Percentiles rank a stretch among this genome's conserved stretches.
Evolutionary conservation across 2,797 vertebrate species (phyloP).

Genomic region (Sylvia borin): DNA sequence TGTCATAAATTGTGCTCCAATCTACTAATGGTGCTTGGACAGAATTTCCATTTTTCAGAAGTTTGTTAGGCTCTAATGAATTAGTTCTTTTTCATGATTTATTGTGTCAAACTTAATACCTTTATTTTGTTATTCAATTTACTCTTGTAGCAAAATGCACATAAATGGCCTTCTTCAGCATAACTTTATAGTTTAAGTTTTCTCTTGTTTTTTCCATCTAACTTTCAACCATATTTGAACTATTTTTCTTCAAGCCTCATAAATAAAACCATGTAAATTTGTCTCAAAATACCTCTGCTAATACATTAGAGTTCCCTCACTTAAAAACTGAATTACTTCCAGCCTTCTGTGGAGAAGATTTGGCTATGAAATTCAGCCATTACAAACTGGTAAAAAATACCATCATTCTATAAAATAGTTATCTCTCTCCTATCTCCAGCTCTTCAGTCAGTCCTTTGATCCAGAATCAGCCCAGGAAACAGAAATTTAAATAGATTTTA

Average conservation of each 20-base stretch:
- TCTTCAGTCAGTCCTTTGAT: background rate
- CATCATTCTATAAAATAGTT: background rate
- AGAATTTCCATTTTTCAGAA: background rate
- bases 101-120: background rate
- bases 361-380: background rate
- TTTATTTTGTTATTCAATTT: background rate
- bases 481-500: background rate
- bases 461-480: background rate
- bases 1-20: background rate
- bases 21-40: slow-evolving; percentile 13
- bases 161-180: background rate
- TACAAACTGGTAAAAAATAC: background rate
- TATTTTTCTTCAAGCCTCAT: background rate
- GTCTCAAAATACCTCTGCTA: background rate
- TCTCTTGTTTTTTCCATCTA: background rate
- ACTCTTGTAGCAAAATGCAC: background rate
- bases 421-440: background rate
- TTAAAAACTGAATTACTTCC: background rate
- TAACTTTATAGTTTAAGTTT: background rate
- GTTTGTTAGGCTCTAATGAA: background rate
- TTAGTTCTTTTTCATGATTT: background rate
- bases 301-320: background rate
- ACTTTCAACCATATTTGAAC: background rate
- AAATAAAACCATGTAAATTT: background rate
- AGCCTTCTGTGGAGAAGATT: background rate